Base-by-base conservation (phyloP, 2,797 vertebrate species). In the Poeciliopsis presidionis region DNA sequence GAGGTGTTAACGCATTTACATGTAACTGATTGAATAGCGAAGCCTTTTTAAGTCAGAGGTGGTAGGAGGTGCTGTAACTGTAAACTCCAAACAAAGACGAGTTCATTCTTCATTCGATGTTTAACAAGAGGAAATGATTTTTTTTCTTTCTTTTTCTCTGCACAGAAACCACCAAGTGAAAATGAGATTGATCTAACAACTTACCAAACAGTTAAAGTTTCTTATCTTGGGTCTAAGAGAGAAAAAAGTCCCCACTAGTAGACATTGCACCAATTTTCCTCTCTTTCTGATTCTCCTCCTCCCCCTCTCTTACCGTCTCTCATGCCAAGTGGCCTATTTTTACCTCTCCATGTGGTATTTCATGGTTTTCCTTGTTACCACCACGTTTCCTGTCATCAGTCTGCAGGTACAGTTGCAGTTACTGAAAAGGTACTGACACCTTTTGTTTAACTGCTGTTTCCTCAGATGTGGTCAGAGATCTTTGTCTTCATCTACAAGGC, bases 311-410 rank as follows among this genome's bases (percentile, higher is more conserved):
- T 63, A 49, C 95, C 82, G 43, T 81, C 92, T 95, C 93, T 94
- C 89, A 90, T 95, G 93, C 94, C 93, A 92, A 87, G 85, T 93
- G 93, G 93, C 95, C 95, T 96, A 96, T 96, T 96, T 96, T 96
- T 96, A 95, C 95, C 91, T 87, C 91, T 87, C 73, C 81, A 87
- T 92, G 93, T 90, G 94, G 92, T 93, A 94, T 90, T 87, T 94
- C 92, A 95, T 94, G 95, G 94, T 96, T 96, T 96, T 96, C 94
- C 94, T 96, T 88, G 90, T 91, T 89, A 92, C 90, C 79, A 77
- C 90, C 84, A 80, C 69, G 28, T 80, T 94, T 94, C 93, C 93
- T 94, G 92, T 85, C 89, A 90, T 88, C 81, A 83, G 46, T 89
- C 71, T 89, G 87, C 53, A 78, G 85, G 84, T 92, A 90, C 71